Evolutionary conservation across 2,888 invertebrate genomes (phyloP), one percentile per base, ranked within the genome.

Genomic region (Furcula furcula): DNA sequence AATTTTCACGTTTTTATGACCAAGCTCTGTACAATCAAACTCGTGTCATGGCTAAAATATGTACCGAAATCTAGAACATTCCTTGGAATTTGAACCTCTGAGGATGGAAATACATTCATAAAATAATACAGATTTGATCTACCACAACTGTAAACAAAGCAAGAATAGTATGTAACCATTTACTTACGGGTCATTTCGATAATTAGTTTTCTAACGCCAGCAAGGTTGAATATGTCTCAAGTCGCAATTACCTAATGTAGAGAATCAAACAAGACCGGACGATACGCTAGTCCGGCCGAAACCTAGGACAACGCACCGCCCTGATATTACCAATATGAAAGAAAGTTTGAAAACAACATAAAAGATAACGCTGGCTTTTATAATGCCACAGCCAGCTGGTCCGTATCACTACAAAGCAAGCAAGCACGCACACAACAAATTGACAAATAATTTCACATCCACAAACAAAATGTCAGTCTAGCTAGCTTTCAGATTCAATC

Each of bases 291-390:
- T 74, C 86, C 80, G 87, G 88, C 67, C 86, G 84, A 85, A 83
- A 87, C 88, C 88, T 82, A 77, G 77, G 82, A 86, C 85, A 83
- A 87, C 87, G 87, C 88, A 88, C 88, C 88, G 88, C 84, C 88
- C 84, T 71, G 58, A 65, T 76, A 57, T 68, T 53, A 54, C 69
- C 76, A 75, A 80, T 76, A 53, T 64, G 57, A 74, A 77, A 74
- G 53, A 55, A 76, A 77, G 72, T 74, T 68, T 73, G 55, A 70
- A 76, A 73, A 67, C 65, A 83, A 83, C 68, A 71, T n/a, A n/a
- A 76, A 82, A 73, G 61, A 71, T 60, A 77, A 69, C 58, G 65
- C 70, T 60, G 35, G 45, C 45, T 46, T 38, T 37, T 41, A 52
- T 53, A 64, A 67, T 62, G 51, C 62, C 55, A 55, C 43, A 40